phyloP scores from a whole-genome alignment of 2,797 vertebrate species.

The Thunnus albacares region DNA sequence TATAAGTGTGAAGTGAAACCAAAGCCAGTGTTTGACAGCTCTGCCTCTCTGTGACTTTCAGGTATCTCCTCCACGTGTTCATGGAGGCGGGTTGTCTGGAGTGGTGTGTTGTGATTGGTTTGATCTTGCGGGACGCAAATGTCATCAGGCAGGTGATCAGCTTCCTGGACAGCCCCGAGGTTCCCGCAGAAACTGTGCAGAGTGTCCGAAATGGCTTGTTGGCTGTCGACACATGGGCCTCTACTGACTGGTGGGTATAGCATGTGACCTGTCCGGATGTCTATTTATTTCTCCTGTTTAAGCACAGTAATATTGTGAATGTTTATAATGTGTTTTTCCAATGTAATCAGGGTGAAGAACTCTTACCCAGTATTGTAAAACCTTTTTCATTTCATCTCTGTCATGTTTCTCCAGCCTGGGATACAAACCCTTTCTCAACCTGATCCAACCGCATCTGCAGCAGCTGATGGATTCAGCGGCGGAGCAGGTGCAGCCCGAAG shows the following conservation, averaged over 20 bases:
- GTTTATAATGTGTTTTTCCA: no score
- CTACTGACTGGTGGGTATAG: constrained; percentile 91
- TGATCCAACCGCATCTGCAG: constrained; percentile 95
- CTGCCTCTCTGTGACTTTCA: constrained; percentile 55
- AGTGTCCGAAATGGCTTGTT: constrained; percentile 90
- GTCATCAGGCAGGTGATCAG: constrained; percentile 93
- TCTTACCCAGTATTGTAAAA: not conserved
- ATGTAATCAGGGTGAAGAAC: not conserved
- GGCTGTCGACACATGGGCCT: constrained; percentile 93
- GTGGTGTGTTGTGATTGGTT: constrained; percentile 95
- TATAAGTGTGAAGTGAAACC: not conserved
- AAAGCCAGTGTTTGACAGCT: not conserved
- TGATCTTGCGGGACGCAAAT: constrained; percentile 93
- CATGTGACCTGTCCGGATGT: not conserved
- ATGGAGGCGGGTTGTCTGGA: constrained; percentile 98
- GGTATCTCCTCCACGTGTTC: constrained; percentile 97
- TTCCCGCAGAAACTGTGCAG: constrained; percentile 91
- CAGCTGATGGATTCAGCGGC: constrained; percentile 88
- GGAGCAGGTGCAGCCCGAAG: constrained; percentile 91
- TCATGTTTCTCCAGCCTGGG: constrained; percentile 87
- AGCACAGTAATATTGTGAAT: no score
- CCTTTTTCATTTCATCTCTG: not conserved
- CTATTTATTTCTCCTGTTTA: not conserved
- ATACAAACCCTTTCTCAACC: constrained; percentile 96
- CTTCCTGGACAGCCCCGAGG: constrained; percentile 91